Evolutionary conservation across 1,140 invertebrate genomes (phyloP), one percentile per base, ranked within the genome.

Genomic region (Drosophila prosaltans): DNA sequence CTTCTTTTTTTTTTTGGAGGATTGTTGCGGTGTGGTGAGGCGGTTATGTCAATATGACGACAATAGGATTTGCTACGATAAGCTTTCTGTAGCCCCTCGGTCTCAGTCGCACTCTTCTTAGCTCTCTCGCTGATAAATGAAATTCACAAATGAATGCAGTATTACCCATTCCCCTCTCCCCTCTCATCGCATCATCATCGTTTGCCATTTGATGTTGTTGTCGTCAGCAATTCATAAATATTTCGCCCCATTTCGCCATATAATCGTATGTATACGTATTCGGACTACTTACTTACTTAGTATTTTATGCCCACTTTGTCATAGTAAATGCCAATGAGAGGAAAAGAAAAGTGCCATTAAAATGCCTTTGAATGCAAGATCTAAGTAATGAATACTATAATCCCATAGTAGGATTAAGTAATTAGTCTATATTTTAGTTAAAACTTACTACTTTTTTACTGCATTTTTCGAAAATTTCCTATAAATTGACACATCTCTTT

Each of bases 11-110:
- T 10, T 65, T 43, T 39, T 39, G 39, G 54, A 45, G 65, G 41
- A n/a, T 2, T 2, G 45, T 7, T 51, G 41, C 2, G 11, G 41
- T 5, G 0, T 8, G 11, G 41, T 5, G 0, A 7, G 45, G 80
- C 83, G 83, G 83, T 88, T 88, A 83, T 86, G 83, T 88, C 83
- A 86, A 86, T 86, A 86, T 83, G 83, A 89, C 83, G 83, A 86
- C 83, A 86, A 86, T 86, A 86, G 83, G 83, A 86, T 86, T 86
- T 86, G 76, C 76, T 68, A 72, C 83, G 76, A 80, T 86, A 86
- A 86, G 83, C 83, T 83, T 67, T 71, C 67, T 60, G 61, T 74
- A 80, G 74, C 72, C 82, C 81, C 78, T 16, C 81, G 81, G 74
- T 36, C 39, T 60, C 32, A 16, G 57, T 39, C 2, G 16, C 61